Base-by-base conservation (phyloP, 2,797 vertebrate genomes). In the Argentina silus region DNA sequence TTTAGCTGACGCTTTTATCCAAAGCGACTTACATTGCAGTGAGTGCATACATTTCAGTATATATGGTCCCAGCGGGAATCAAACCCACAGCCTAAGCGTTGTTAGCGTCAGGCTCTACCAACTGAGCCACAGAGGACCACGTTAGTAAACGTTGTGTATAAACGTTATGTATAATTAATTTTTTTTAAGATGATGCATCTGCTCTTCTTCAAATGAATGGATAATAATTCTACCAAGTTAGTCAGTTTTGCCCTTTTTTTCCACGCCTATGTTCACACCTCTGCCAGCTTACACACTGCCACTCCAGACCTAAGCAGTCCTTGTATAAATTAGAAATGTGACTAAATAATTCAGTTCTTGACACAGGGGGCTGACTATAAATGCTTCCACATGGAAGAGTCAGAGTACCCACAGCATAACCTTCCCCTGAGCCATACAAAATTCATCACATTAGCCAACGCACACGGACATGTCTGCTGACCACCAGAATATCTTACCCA, bases 321-420 rank as follows among this genome's bases (percentile, higher is more conserved):
- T 82, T 82, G 75, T 88, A 89, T 93, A 84, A 92, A 94, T 94
- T 92, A 91, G 86, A 93, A 82, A 93, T 89, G 91, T 50, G 45
- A 63, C 84, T 95, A 81, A 94, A 95, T 94, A 89, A 93, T 94
- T 92, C 76, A 95, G 86, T 61, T 1, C 14, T 81, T 85, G 87
- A 92, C 88, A 90, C 84, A 43, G 79, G 80, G 91, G 90, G 87
- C 88, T 86, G 86, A 85, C 82, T 86, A 84, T 91, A 91, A 92
- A 92, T 85, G 90, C 91, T 91, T 93, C 87, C 90, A 90, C 81
- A 76, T 72, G 79, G 92, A 92, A 90, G 88, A 90, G 87, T 89
- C 74, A 0, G 87, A 85, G 85, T 88, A 86, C 81, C 89, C 89
- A 87, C 85, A 87, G 85, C 86, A 86, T 89, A 90, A 88, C 17